A percentile compares a stretch with the other conserved stretches of the same genome.
phyloP scores from a whole-genome alignment of 1,140 invertebrate genomes.

The Lepidotrigona ventralis region DNA sequence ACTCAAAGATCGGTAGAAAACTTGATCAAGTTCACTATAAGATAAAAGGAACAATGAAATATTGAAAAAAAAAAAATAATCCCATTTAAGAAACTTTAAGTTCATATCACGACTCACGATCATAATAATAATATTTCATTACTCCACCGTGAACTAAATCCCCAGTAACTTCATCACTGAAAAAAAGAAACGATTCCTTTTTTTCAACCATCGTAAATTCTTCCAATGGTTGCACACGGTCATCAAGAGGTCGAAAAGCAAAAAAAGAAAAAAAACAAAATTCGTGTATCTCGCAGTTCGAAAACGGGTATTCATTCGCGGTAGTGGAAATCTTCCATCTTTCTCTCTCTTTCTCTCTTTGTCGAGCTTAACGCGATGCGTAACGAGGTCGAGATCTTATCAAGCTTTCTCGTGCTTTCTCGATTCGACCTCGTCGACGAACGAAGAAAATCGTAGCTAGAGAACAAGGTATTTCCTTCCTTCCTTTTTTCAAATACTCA shows the following conservation, averaged over 20 bases:
- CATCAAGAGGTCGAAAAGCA: background rate
- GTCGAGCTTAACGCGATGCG: background rate
- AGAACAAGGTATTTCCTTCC: background rate
- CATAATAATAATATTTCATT: background rate
- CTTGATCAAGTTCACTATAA: background rate
- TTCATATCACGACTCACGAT: background rate
- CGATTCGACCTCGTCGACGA: background rate
- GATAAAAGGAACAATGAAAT: background rate
- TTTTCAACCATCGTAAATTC: background rate
- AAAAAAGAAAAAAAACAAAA: background rate
- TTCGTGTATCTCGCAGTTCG: background rate
- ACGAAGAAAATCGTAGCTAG: background rate
- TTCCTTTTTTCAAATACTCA: background rate
- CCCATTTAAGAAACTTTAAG: background rate
- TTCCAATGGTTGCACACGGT: background rate
- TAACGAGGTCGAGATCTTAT: constrained; percentile 30
- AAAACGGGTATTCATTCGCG: background rate
- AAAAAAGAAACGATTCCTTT: background rate
- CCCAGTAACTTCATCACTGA: background rate
- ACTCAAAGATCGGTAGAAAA: background rate
- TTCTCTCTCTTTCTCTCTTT: background rate
- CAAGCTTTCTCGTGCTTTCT: constrained; percentile 6
- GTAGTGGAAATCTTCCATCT: background rate
- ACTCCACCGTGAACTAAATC: background rate
- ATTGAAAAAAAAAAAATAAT: background rate